These are phyloP conservation scores for Bathynomus jamesi DNA, from an alignment of 1,140 invertebrate genomes.

Conservation along the genomic window DNA sequence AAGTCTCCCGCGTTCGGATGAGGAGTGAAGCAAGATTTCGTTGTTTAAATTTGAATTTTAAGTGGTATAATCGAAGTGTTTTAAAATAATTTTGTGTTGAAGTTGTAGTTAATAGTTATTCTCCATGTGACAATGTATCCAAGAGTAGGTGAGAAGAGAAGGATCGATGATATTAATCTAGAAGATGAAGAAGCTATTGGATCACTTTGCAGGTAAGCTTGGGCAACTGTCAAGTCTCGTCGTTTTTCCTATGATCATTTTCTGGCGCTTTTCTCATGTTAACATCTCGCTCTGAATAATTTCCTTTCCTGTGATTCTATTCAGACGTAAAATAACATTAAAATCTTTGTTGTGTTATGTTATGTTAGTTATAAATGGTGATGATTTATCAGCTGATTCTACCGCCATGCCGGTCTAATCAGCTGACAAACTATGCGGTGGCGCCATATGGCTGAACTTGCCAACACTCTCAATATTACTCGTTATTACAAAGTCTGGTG, in stretches of 20 bases:
- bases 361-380: background rate
- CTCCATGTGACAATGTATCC: background rate
- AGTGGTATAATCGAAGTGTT: background rate
- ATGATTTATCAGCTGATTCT: background rate
- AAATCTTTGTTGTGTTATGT: background rate
- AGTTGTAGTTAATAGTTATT: background rate
- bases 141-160: background rate
- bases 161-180: background rate
- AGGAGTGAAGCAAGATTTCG: background rate
- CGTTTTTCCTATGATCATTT: background rate
- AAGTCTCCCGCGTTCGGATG: background rate
- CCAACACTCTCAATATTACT: no score
- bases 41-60: background rate
- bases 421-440: background rate
- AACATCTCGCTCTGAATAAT: background rate
- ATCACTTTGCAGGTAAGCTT: background rate
- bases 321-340: no score
- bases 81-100: background rate
- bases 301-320: no score
- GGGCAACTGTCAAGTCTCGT: background rate
- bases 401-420: background rate
- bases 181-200: slow-evolving; percentile 1
- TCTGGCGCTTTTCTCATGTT: background rate
- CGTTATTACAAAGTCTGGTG: no score
- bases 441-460: background rate